Evolutionary conservation across 1,140 invertebrate genomes (phyloP).

Genomic region (Caenorhabditis brenneri): DNA sequence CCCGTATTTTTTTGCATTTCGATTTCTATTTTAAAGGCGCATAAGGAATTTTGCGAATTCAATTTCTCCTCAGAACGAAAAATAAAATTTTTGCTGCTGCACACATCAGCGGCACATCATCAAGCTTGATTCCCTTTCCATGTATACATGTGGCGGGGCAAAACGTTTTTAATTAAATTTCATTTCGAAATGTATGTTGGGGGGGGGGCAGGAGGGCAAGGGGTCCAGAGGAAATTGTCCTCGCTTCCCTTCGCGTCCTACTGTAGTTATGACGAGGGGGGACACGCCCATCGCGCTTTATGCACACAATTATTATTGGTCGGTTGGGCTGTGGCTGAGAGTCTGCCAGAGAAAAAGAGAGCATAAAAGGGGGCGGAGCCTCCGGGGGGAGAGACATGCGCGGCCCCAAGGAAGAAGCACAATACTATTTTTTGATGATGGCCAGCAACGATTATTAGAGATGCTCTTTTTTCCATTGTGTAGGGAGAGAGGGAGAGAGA

Average conservation of each 20-base stretch:
- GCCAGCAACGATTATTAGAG: slow-evolving; percentile 9
- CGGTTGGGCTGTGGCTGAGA: too few relatives aligned
- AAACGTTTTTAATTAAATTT: slow-evolving; percentile 40
- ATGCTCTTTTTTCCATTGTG: neutral
- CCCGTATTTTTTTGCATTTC: too few relatives aligned
- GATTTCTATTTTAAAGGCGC: too few relatives aligned
- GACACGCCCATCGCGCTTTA: neutral
- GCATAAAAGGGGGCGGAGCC: slow-evolving; percentile 29
- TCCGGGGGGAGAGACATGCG: neutral
- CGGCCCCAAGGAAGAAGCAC: neutral
- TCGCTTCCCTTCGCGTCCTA: neutral
- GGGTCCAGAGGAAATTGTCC: neutral
- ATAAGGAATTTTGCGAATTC: too few relatives aligned
- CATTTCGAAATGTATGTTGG: neutral
- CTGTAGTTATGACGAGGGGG: slow-evolving; percentile 21
- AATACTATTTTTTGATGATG: neutral
- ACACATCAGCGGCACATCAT: neutral
- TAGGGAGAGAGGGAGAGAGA: neutral
- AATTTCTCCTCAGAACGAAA: too few relatives aligned
- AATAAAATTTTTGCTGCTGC: too few relatives aligned
- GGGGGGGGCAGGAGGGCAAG: too few relatives aligned
- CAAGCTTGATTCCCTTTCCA: neutral
- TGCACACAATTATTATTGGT: slow-evolving; percentile 25
- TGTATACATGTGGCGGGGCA: neutral
- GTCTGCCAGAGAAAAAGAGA: too few relatives aligned